Conservation (phyloP, 1,140 invertebrate species). For the Scaptodrosophila lebanonensis region DNA sequence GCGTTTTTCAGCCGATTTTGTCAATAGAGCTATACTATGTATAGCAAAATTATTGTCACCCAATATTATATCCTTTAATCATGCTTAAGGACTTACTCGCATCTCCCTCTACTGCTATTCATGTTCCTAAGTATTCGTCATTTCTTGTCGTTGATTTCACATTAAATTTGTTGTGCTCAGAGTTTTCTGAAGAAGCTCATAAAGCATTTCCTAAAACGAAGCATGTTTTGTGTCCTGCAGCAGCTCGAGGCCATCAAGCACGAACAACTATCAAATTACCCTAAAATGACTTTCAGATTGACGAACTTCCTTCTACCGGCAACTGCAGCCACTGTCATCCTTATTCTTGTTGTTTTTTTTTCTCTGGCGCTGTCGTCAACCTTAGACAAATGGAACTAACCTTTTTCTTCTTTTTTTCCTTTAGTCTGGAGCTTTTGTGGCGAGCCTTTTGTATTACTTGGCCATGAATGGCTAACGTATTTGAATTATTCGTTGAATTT, state of each 20-base stretch:
- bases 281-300: constrained; percentile 41
- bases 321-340: neutral
- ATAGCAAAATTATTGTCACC: too few species aligned
- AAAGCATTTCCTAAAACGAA: neutral
- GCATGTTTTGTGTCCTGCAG: neutral
- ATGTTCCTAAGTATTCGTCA: too few species aligned
- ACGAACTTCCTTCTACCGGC: constrained; percentile 21
- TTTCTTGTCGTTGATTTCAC: too few species aligned
- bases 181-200: too few species aligned
- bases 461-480: constrained; percentile 6
- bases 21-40: too few species aligned
- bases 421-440: constrained; percentile 7
- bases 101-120: too few species aligned
- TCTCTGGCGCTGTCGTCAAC: constrained; percentile 18
- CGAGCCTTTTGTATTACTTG: constrained; percentile 21
- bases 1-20: too few species aligned
- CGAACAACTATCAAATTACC: constrained; percentile 42
- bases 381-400: constrained; percentile 44
- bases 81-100: too few species aligned
- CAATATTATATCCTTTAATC: too few species aligned
- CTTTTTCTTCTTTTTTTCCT: constrained; percentile 14
- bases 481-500: too few species aligned
- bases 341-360: neutral
- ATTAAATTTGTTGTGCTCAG: too few species aligned
- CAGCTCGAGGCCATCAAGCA: constrained; percentile 4